Base-by-base conservation (phyloP, 2,888 invertebrate genomes). In the Heliconius cydno region DNA sequence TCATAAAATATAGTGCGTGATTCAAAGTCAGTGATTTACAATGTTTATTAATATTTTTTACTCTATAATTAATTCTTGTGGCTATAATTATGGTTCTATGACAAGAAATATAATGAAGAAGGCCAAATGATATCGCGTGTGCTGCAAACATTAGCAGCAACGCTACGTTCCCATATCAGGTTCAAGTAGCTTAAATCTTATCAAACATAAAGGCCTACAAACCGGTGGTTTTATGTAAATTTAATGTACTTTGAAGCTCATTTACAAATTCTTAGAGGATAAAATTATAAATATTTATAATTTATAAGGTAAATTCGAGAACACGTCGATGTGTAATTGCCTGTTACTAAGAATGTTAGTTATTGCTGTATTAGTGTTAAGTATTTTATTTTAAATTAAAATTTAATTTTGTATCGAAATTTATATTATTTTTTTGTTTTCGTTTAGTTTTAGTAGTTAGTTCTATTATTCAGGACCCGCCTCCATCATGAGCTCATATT, bases 131-230 rank as follows among this genome's bases (percentile, higher is more conserved):
- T 74, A 60, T 80, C 70, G 80, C 82, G 82, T 82, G 80, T 75
- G 65, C 15, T 60, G 74, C 60, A 22, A 60, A 67, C 80, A 82
- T 82, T 80, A 80, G 46, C 66, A n/a, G 66, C 66, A 19, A 46
- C 65, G 72, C 74, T 70, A 81, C 74, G 41, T 76, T 66, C 80
- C 71, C 72, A 79, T 79, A 81, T 80, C 80, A 81, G 79, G 76
- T 67, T 81, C 65, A 80, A 82, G 83, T 82, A 82, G 83, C 81
- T 83, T 81, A 81, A 84, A 84, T 84, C 83, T 84, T 84, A 84
- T 84, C 84, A 81, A 66, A 75, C 76, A 80, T 80, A 80, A 83
- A 84, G 80, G 76, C 79, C 84, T 80, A 80, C 78, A 76, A 81
- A 78, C 79, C 77, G 80, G 78, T 80, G 79, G 81, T 80, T 82